Percentiles rank a stretch among this genome's conserved stretches.
Evolutionary conservation across 2,888 invertebrate species (phyloP).

Genomic region (Nephrotoma appendiculata): DNA sequence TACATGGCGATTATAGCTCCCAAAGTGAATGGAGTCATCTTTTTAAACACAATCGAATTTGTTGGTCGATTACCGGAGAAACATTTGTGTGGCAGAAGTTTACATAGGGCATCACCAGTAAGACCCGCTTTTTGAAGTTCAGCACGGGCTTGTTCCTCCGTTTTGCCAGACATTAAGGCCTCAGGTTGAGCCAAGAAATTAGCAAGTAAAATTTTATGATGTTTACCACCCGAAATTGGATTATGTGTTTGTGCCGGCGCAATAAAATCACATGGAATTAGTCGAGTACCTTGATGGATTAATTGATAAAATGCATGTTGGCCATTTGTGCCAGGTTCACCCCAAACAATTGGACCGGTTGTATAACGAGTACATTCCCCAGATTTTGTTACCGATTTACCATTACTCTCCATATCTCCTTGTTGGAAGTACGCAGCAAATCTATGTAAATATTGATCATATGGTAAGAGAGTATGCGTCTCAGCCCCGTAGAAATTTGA

Average conservation of each 20-base stretch:
- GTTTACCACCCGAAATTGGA: constrained; percentile 60
- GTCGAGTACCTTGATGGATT: constrained; percentile 70
- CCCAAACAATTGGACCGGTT: constrained; percentile 39
- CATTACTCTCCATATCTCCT: constrained; percentile 99
- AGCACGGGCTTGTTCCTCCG: constrained; percentile 42
- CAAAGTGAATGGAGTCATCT: constrained; percentile 82
- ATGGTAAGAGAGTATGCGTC: constrained; percentile 91
- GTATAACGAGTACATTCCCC: constrained; percentile 37
- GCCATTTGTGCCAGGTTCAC: constrained; percentile 98
- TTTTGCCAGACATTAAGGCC: constrained; percentile 77
- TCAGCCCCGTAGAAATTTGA: constrained; percentile 88
- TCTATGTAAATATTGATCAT: constrained; percentile 96
- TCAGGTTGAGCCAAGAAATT: constrained; percentile 99
- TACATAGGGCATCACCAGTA: constrained; percentile 52
- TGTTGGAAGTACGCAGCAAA: constrained; percentile 99
- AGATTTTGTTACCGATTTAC: constrained; percentile 74
- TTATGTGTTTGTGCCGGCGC: constrained; percentile 88
- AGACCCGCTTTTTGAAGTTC: constrained; percentile 73
- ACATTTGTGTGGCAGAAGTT: constrained; percentile 88
- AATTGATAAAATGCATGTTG: constrained; percentile 99
- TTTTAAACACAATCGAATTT: constrained; percentile 86
- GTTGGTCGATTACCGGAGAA: constrained; percentile 96
- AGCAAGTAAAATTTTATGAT: constrained; percentile 88
- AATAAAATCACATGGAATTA: constrained; percentile 95
- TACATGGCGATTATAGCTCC: constrained; percentile 92